Base-by-base conservation (phyloP, 2,797 vertebrate species). In the Manis crassicaudata region DNA sequence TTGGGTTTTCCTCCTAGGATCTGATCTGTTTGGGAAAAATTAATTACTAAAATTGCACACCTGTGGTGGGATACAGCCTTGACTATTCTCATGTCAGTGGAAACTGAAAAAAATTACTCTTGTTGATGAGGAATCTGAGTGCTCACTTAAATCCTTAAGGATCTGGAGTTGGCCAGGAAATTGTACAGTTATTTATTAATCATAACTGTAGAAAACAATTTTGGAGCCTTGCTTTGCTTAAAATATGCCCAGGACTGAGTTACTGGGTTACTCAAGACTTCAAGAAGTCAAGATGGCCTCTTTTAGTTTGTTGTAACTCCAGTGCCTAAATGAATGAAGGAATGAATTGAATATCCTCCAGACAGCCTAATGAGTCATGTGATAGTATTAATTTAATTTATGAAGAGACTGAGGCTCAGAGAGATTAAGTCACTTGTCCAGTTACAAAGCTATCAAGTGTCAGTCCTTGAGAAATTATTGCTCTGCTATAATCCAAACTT, bases 21-120 rank as follows among this genome's bases (percentile, higher is more conserved):
- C 72, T 29, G 58, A 67, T 82, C 58, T 85, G 32, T 92, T 88
- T 83, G 79, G 18, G 10, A 92, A 94, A 97, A 88, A 93, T 92
- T 95, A 97, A 95, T 97, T 95, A 97, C 46, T 88, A 52, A 93
- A 92, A 91, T 92, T 75, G 84, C 50, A 67, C 70, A 60, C 16
- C n/a, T 6, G 23, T 27, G n/a, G 5, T 6, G 50, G 50, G 17
- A 7, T 7, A 7, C 4, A 8, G 25, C 32, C 82, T 80, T 70
- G 8, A 94, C 35, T 37, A 23, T 92, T 25, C 14, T 94, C 52
- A 2, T 25, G 3, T 76, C 25, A 8, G 9, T 79, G 88, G 76
- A 82, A 80, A 84, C 32, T 20, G 17, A n/a, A 65, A 37, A 75
- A 7, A 81, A 58, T 73, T 6, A 37, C 29, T 63, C 7, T 50